Conservation (phyloP, 2,888 invertebrate genomes). For the Hirtodrosophila duncani region DNA sequence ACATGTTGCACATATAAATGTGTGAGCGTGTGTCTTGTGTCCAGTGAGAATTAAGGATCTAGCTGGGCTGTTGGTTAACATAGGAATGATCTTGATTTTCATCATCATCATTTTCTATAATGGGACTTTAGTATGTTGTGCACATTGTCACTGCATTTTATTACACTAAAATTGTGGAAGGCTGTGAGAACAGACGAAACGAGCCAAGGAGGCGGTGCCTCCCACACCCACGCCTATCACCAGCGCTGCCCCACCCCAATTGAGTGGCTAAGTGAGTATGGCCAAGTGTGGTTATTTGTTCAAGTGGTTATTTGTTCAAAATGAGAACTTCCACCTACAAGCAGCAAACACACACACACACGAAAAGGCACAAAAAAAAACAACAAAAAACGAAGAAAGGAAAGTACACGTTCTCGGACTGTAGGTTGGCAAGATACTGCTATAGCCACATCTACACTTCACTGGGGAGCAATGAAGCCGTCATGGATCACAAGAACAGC, state of each 20-base stretch:
- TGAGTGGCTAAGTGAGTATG: constrained; percentile 56
- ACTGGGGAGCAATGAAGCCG: too few relatives aligned
- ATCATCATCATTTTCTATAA: neutral
- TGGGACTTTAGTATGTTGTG: neutral
- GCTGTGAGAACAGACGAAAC: constrained; percentile 1
- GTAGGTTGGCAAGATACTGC: too few relatives aligned
- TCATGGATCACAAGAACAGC: too few relatives aligned
- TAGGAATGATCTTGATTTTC: too few relatives aligned
- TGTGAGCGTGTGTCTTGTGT: too few relatives aligned
- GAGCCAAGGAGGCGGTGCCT: too few relatives aligned
- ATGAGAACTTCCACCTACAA: constrained; percentile 39
- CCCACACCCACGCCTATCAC: constrained; percentile 43
- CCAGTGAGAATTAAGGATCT: too few relatives aligned
- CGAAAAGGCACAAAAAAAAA: constrained; percentile 17
- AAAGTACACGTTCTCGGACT: too few relatives aligned
- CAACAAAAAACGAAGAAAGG: constrained; percentile 17
- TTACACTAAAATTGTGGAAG: constrained; percentile 36
- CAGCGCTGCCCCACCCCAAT: constrained; percentile 52
- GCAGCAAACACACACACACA: constrained; percentile 3
- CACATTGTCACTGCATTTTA: constrained; percentile 38
- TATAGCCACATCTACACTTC: too few relatives aligned
- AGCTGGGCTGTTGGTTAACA: too few relatives aligned
- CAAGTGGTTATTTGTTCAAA: constrained; percentile 59
- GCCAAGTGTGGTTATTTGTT: constrained; percentile 56
- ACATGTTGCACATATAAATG: too few relatives aligned